A percentile compares a stretch with the other conserved stretches of the same genome.
phyloP scores from a whole-genome alignment of 1,140 invertebrate genomes.

The Leptinotarsa lineolata region DNA sequence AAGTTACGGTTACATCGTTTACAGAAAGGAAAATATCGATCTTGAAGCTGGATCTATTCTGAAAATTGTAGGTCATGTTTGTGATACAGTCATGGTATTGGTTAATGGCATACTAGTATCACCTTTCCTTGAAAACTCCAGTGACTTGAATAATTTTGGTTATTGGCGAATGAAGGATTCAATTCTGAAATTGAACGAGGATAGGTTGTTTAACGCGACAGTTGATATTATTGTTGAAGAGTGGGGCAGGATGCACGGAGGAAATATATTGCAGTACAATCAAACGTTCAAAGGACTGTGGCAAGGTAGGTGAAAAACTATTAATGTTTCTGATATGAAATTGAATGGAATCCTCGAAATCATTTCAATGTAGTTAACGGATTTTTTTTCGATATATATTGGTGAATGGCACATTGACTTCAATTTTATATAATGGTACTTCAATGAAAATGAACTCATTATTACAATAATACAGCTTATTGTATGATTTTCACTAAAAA shows the following conservation, averaged over 20 bases:
- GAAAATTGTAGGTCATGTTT: constrained; percentile 57
- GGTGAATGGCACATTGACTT: too few species aligned
- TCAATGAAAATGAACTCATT: too few species aligned
- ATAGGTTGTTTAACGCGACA: constrained; percentile 47
- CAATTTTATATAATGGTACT: too few species aligned
- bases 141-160: constrained; percentile 57
- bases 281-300: constrained; percentile 59
- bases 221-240: constrained; percentile 67
- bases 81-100: constrained; percentile 61
- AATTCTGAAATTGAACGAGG: constrained; percentile 37
- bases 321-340: too few species aligned
- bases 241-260: constrained; percentile 64
- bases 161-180: constrained; percentile 57
- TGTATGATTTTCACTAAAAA: too few species aligned
- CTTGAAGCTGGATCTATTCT: constrained; percentile 48
- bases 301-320: constrained; percentile 45
- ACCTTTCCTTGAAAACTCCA: constrained; percentile 42
- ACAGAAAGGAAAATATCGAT: constrained; percentile 52
- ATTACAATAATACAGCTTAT: too few species aligned
- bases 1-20: constrained; percentile 65
- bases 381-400: too few species aligned
- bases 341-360: too few species aligned
- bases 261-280: constrained; percentile 53
- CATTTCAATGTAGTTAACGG: too few species aligned
- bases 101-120: constrained; percentile 57